phyloP scores from a whole-genome alignment of 2,797 vertebrate species.

The Pipistrellus nathusii region DNA sequence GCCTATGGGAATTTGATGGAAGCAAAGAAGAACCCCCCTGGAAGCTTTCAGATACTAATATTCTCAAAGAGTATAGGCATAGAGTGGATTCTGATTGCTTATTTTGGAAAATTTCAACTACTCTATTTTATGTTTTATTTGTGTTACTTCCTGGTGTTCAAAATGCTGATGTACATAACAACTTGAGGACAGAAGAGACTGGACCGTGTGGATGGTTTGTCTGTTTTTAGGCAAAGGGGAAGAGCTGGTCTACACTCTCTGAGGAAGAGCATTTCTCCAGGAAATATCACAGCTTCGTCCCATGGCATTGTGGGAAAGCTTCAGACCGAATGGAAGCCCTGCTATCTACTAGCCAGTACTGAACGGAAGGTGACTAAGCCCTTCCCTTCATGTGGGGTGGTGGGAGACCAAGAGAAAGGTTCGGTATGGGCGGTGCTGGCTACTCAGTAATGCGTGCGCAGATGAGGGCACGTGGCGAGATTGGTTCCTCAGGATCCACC shows the following conservation, averaged over 20 bases:
- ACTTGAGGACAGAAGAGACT: not conserved
- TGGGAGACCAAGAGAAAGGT: not conserved
- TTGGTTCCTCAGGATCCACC: not conserved
- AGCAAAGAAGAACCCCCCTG: not conserved
- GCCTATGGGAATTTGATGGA: not conserved
- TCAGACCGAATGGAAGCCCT: not conserved
- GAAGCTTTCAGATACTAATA: not conserved
- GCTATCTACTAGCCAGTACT: not conserved
- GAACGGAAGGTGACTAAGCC: not conserved
- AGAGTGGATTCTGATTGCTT: not conserved
- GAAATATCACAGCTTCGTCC: not conserved
- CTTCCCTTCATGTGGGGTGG: not conserved
- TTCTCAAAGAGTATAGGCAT: not conserved
- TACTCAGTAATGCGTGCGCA: not conserved
- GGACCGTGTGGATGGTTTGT: not conserved
- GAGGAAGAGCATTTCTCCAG: not conserved
- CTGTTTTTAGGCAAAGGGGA: not conserved
- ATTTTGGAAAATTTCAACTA: not conserved
- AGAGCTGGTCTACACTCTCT: not conserved
- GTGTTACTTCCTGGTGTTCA: not conserved
- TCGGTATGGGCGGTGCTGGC: not conserved
- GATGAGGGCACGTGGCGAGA: not conserved
- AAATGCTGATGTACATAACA: not conserved
- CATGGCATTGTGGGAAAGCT: not conserved
- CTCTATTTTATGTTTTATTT: not conserved